Base-by-base conservation (phyloP, 2,797 vertebrate genomes). In the Bradypodion ventrale region DNA sequence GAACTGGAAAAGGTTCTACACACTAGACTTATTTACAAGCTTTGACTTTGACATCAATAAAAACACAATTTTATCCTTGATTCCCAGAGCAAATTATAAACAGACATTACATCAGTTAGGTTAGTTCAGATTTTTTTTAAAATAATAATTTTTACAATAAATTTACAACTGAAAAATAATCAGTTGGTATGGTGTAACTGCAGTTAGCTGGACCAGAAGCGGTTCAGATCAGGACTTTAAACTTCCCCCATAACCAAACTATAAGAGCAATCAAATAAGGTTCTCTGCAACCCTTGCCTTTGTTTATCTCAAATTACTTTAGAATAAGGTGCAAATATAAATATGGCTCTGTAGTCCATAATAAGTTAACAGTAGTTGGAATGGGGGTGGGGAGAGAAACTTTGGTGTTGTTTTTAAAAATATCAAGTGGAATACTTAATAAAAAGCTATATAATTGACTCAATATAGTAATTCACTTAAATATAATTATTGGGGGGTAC, bases 11-110 rank as follows among this genome's bases (percentile, higher is more conserved):
- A 91, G 70, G 78, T 84, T 91, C 88, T 88, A 90, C 85, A 89
- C 89, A 89, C 86, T 91, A 85, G 86, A 88, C 46, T 68, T 93
- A 93, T 93, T 93, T 93, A 94, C 93, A 92, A 91, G 88, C 88
- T 91, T 88, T 83, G 78, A 93, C 83, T 87, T 92, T 88, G 87
- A 93, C 87, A 91, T 82, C 49, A 87, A 83, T 92, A 92, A 90
- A 89, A 93, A 92, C 83, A 89, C 72, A 83, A 92, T 92, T 93
- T 84, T 91, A 82, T 92, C 85, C 85, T 94, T 91, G 88, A 91
- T 94, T 94, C 93, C 89, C 91, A 92, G 91, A 93, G 87, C 90
- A 91, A 93, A 88, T 92, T 92, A 91, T 89, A 94, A 88, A 93
- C 86, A 91, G 89, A 94, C 90, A 90, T 92, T 92, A 87, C 84